Evolutionary conservation across 2,797 vertebrate genomes (phyloP), one percentile per base, ranked within the genome.

Genomic region (Danio aesculapii): DNA sequence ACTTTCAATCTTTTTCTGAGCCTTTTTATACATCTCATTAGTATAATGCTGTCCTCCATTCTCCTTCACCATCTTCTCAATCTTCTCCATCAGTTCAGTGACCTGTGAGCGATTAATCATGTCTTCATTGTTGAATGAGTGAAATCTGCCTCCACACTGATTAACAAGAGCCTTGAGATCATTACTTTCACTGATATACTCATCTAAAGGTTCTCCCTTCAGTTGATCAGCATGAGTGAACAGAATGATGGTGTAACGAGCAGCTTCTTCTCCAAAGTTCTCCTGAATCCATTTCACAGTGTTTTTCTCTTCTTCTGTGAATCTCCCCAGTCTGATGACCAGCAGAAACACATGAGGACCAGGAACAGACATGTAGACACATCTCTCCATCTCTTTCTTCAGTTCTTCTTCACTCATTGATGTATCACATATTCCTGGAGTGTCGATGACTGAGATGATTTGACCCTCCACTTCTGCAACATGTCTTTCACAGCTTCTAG

Each of bases 321-420:
- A 3, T 30, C 30, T 30, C 30, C 30, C 30, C 30, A 30, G 30
- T 30, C 30, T 30, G 30, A 30, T 30, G 30, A 30, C 30, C 30
- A 30, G 30, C 30, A 30, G 30, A 30, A 30, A 30, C 30, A 30
- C 30, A 30, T 85, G 78, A 68, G 84, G 77, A 47, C 84, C 84
- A 7, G 81, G 84, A 41, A 8, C 3, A 57, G 67, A 83, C 30
- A 30, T 30, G 30, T 30, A 30, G 30, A 30, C 30, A 30, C 30
- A 30, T 30, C 30, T 30, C 30, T 30, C 30, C 30, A 30, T 30
- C 30, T 30, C 30, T 30, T 30, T 30, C 30, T 30, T 30, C 3
- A 30, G 30, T 30, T 30, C 30, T 30, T 30, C 30, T 30, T 30
- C 30, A 30, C 1, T 30, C 30, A 30, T 30, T 30, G 30, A 30